These are phyloP conservation scores for Passer montanus DNA, from an alignment of 2,113 vertebrate species.

Conservation along the genomic window DNA sequence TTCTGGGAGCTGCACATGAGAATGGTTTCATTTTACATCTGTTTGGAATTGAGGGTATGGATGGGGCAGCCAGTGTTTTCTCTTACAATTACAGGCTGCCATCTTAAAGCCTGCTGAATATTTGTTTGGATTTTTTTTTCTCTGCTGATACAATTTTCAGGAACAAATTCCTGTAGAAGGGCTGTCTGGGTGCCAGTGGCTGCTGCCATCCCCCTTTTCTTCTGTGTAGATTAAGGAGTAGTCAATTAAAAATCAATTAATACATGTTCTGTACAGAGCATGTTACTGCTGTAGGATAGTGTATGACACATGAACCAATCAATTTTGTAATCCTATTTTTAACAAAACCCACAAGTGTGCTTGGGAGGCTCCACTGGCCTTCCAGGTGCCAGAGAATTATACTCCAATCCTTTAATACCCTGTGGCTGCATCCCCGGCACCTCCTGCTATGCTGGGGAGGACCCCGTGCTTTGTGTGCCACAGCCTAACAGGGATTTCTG, in stretches of 20 bases:
- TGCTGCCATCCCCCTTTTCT: neutral
- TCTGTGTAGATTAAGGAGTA: neutral
- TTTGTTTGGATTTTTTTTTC: neutral
- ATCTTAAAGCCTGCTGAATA: neutral
- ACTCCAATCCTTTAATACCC: neutral
- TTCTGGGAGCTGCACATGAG: neutral
- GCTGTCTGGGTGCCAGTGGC: neutral
- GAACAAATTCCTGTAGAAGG: neutral
- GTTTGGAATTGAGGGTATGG: neutral
- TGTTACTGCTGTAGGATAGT: neutral
- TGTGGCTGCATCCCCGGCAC: rapidly evolving
- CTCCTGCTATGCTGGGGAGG: neutral
- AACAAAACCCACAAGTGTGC: neutral
- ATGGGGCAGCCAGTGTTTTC: neutral
- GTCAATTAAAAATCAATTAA: neutral
- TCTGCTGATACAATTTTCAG: neutral
- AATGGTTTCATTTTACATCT: neutral
- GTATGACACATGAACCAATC: neutral
- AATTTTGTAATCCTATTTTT: neutral
- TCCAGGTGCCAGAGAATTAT: neutral
- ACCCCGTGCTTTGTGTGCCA: rapidly evolving
- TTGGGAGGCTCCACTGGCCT: neutral
- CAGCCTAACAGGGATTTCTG: neutral
- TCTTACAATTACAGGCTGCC: neutral
- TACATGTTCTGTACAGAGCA: neutral